Base-by-base conservation (phyloP, 1,140 invertebrate species). In the Theocolax elegans region DNA sequence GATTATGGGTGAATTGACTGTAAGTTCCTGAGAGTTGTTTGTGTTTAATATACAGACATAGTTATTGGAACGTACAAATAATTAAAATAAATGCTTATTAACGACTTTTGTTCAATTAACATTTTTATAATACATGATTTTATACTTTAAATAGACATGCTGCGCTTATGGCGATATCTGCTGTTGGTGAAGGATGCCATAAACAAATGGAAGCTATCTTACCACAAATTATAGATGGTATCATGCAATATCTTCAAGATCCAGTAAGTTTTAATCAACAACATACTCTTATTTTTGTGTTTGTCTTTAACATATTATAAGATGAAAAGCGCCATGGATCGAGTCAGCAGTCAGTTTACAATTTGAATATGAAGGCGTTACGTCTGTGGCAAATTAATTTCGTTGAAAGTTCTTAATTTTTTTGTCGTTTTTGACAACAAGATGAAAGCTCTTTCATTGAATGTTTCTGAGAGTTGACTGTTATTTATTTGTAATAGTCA, bases 151-250 rank as follows among this genome's bases (percentile, higher is more conserved):
- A 83, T 75, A 87, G 97, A 25, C 95, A 99, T 83, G 97, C 97
- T 54, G 98, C 96, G 15, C 89, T 99, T 19, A 99, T 99, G 97
- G 97, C 98, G 4, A 93, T 99, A 23, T 99, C 97, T 13, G 95
- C 97, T 9, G 95, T 98, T 64, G 98, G 98, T 0, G 98, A 99
- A 88, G 98, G 98, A 15, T 99, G 97, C 79, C 94, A 97, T 80
- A 96, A 97, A 83, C 95, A 98, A 84, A 99, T 99, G 98, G 96
- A 98, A 84, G 86, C 90, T 44, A 92, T 98, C 86, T 88, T 99
- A 3, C 90, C 91, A 63, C 92, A 96, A 84, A 95, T 99, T 60
- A 93, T 99, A 82, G 90, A 94, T 65, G 94, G 92, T 31, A 92
- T 99, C 13, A 87, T 98, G 35, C 94, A 92, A 70, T 98, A 93